Evolutionary conservation across 2,113 vertebrate species (phyloP), one percentile per base, ranked within the genome.

Genomic region (Myiopsitta monachus): DNA sequence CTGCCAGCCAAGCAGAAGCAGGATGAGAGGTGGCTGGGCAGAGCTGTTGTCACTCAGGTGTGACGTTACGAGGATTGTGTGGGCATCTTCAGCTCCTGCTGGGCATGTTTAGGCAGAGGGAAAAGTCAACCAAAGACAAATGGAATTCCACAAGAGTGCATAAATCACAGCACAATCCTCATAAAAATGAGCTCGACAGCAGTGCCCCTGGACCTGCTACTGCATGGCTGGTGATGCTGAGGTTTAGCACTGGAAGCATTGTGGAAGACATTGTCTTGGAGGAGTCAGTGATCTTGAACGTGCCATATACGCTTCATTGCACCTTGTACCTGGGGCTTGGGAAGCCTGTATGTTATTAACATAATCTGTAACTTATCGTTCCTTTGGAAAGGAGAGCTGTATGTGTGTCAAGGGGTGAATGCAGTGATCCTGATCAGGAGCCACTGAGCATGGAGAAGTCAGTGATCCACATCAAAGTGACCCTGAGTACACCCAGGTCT

Each of bases 41-140:
- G 76, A 77, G 80, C 73, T 72, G 43, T 19, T 93, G 94, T 85
- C 94, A 73, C 91, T 91, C 83, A 91, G 70, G 92, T 92, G 81
- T 74, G 85, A 49, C 1, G 0, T 59, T 89, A 17, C 59, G 43
- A 30, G 63, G 38, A 73, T 8, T 91, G 92, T 92, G 86, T 93
- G 94, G 92, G 95, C 88, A 96, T 87, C 87, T 82, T 84, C 52
- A 18, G 87, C 74, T 82, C 86, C 87, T 44, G 6, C 86, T n/a
- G 63, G 92, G 92, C 96, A 80, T 91, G 96, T 95, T 94, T 91
- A 76, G 91, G 70, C 96, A 96, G 63, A 94, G 70, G 88, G 74
- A 87, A 82, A 85, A 73, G 36, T 62, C 91, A 88, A 43, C 83
- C 51, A 88, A 87, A 76, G 88, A 54, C 81, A 74, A 91, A 94